Base-by-base conservation (phyloP, 2,888 invertebrate genomes). In the Taenaris catops region DNA sequence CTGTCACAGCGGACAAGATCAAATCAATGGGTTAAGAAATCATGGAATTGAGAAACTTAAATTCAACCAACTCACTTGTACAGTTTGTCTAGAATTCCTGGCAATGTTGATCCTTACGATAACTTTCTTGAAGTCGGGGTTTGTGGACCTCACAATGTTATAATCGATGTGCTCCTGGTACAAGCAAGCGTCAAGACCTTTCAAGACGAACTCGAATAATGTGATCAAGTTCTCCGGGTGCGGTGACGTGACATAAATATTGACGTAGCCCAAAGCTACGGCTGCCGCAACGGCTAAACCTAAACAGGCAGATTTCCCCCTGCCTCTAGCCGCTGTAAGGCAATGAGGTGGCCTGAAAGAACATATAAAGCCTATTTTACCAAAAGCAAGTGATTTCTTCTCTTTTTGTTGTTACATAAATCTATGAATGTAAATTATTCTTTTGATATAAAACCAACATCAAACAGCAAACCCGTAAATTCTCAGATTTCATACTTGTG, bases 171-270 rank as follows among this genome's bases (percentile, higher is more conserved):
- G 98, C 68, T 99, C 98, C 76, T 98, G 93, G 72, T 98, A 99
- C 38, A 96, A 92, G 26, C 99, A 84, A 0, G 94, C 95, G 73
- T 99, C 97, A 56, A 98, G 93, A 0, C 97, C 97, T 88, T 98
- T 98, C 34, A 98, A 91, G 1, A 98, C 90, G 72, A 99, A 99
- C 69, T 99, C 96, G 74, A 99, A 99, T 4, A 99, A 88, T 0
- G 99, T 99, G 41, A 95, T 96, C 64, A 99, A 89, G 86, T 99
- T 99, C 76, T 99, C 99, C 0, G 99, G 99, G 66, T 96, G 96
- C 0, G 99, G 99, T 33, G 98, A 97, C 0, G 99, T 98, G 18
- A 99, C 97, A 80, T 97, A 99, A 43, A 98, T 94, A 68, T 97
- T 98, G 19, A 96, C 95, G 65, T 95, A 96, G 12, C 93, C 92